A percentile compares a stretch with the other conserved stretches of the same genome.
These are phyloP conservation scores for Acrobasis suavella DNA, from an alignment of 2,888 invertebrate species.

Conservation along the genomic window DNA sequence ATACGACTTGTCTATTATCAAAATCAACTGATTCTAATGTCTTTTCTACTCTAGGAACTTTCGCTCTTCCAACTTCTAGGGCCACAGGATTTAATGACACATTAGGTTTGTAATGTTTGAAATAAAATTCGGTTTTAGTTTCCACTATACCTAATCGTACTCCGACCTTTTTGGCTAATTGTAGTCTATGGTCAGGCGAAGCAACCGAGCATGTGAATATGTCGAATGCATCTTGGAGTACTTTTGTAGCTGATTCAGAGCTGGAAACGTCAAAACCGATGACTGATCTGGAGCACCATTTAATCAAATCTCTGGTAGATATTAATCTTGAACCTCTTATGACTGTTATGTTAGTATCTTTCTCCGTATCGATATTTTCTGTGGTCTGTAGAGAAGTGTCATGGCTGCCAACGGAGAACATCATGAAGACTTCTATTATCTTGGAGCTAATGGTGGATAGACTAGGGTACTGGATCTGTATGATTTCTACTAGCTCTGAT, in stretches of 20 bases:
- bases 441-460: constrained; percentile 88
- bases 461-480: constrained; percentile 86
- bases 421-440: constrained; percentile 91
- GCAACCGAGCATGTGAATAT: constrained; percentile 93
- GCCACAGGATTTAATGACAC: constrained; percentile 81
- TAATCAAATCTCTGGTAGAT: constrained; percentile 94
- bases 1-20: constrained; percentile 79
- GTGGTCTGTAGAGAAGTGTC: constrained; percentile 72
- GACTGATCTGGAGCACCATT: constrained; percentile 92
- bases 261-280: constrained; percentile 88
- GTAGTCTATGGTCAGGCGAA: constrained; percentile 84
- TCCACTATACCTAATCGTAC: constrained; percentile 91
- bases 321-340: constrained; percentile 84
- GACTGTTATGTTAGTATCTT: constrained; percentile 48
- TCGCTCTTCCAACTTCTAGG: constrained; percentile 88
- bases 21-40: constrained; percentile 62
- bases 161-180: constrained; percentile 88
- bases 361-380: constrained; percentile 42
- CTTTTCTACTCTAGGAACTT: constrained; percentile 71
- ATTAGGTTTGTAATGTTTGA: constrained; percentile 89
- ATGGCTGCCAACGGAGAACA: constrained; percentile 89
- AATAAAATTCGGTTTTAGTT: constrained; percentile 91
- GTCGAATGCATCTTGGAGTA: constrained; percentile 94
- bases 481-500: constrained; percentile 88
- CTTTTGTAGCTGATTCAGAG: constrained; percentile 85